Conservation (phyloP, 2,797 vertebrate species). For the Denticeps clupeoides region DNA sequence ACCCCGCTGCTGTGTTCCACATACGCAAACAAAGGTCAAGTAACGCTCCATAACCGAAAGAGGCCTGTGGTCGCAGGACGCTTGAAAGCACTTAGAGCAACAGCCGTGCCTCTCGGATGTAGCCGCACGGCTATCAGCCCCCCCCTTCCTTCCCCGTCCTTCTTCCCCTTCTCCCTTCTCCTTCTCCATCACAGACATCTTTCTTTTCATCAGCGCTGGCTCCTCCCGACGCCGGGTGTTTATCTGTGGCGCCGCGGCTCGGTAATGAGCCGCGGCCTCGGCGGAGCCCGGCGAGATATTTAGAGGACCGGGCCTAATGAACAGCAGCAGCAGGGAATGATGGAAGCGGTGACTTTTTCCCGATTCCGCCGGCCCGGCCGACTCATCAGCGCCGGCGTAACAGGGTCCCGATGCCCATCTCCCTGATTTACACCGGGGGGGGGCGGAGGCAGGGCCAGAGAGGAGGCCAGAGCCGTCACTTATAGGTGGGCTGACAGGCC, state of each 20-base stretch:
- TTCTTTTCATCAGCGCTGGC: neutral
- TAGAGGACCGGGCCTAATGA: constrained; percentile 13
- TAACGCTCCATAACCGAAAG: too few relatives aligned
- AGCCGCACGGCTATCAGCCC: too few relatives aligned
- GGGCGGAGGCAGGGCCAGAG: neutral
- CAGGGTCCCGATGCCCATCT: constrained; percentile 11
- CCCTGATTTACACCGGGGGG: constrained; percentile 27
- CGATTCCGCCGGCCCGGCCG: constrained; percentile 2
- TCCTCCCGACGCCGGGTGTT: neutral
- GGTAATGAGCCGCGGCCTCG: constrained; percentile 14
- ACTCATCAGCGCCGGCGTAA: constrained; percentile 16
- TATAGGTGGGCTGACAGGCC: constrained; percentile 24
- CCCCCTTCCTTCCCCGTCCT: too few relatives aligned
- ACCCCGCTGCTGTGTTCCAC: too few relatives aligned
- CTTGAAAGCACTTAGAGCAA: too few relatives aligned
- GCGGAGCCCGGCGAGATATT: constrained; percentile 9
- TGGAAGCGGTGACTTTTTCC: constrained; percentile 17
- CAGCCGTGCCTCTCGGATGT: too few relatives aligned
- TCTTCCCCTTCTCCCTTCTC: neutral
- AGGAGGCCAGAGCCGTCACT: constrained; percentile 20
- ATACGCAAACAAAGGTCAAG: too few relatives aligned
- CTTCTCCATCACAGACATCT: neutral
- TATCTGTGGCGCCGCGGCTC: neutral
- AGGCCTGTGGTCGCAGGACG: too few relatives aligned
- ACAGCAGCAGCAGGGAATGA: constrained; percentile 13